These are phyloP conservation scores for Oreotragus oreotragus DNA, from an alignment of 2,113 vertebrate genomes.

Conservation along the genomic window DNA sequence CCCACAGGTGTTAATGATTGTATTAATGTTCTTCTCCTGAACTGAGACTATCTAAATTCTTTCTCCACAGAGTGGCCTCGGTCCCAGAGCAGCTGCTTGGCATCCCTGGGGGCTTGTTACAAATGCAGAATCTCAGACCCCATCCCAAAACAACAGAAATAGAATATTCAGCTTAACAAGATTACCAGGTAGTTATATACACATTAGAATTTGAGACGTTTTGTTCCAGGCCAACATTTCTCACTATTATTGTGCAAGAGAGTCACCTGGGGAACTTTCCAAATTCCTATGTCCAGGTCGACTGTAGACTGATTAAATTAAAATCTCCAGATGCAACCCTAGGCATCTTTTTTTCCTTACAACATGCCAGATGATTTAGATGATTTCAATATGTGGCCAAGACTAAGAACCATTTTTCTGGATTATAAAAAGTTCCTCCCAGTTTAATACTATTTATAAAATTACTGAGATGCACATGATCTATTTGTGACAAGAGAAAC, in stretches of 20 bases:
- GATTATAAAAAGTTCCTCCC: background rate
- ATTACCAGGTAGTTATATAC: background rate
- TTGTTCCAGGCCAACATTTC: background rate
- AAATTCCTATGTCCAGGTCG: background rate
- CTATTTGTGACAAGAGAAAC: background rate
- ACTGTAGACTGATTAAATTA: background rate
- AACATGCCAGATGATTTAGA: background rate
- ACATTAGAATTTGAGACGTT: background rate
- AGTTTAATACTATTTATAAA: background rate
- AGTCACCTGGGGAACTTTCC: background rate
- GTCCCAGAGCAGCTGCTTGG: background rate
- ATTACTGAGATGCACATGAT: background rate
- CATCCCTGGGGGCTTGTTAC: background rate
- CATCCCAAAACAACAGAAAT: background rate
- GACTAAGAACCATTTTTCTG: background rate
- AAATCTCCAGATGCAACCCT: background rate
- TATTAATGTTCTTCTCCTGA: background rate
- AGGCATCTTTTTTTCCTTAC: background rate
- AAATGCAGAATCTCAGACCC: background rate
- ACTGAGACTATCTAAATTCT: background rate
- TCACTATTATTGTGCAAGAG: background rate
- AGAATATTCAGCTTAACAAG: background rate
- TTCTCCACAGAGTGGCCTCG: background rate
- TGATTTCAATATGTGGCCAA: conserved; percentile 1
- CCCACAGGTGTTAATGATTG: background rate